Evolutionary conservation across 2,888 invertebrate species (phyloP).

Genomic region (Hydrotaea cyrtoneurina): DNA sequence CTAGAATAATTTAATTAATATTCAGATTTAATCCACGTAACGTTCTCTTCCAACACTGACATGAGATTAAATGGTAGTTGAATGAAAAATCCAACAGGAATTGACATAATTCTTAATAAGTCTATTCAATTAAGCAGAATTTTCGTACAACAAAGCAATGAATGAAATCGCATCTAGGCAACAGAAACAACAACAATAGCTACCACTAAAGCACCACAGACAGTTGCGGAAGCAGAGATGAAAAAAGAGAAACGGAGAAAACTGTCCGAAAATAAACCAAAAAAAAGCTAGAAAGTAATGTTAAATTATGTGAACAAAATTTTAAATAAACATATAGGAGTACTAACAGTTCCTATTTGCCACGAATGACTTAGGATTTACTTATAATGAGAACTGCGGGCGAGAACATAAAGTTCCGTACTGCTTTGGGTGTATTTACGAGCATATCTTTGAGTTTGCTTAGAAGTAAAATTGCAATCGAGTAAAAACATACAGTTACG

Average conservation of each 20-base stretch:
- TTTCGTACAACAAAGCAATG: conserved; percentile 52
- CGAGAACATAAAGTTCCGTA: not conserved
- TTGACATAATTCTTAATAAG: conserved; percentile 71
- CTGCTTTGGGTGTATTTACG: not conserved
- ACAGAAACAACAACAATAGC: conserved; percentile 2
- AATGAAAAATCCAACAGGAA: conserved; percentile 63
- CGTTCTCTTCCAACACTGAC: not conserved
- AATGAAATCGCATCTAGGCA: conserved; percentile 49
- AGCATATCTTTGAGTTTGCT: too few species aligned
- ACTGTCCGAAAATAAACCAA: conserved; percentile 48
- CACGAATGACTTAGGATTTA: not conserved
- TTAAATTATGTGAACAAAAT: conserved; percentile 32
- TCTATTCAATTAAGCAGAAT: conserved; percentile 71
- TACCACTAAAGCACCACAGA: not conserved
- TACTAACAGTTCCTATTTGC: not conserved
- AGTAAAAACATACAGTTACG: too few species aligned
- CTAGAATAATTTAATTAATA: not conserved
- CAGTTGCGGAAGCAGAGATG: conserved; percentile 17
- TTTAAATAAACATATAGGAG: not conserved
- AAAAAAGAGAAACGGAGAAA: conserved; percentile 39
- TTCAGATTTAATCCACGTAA: not conserved
- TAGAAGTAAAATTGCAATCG: too few species aligned
- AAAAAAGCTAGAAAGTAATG: not conserved
- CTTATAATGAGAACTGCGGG: not conserved
- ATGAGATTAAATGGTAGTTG: not conserved